Conservation (phyloP, 2,113 vertebrate genomes). For the Channa maculata region DNA sequence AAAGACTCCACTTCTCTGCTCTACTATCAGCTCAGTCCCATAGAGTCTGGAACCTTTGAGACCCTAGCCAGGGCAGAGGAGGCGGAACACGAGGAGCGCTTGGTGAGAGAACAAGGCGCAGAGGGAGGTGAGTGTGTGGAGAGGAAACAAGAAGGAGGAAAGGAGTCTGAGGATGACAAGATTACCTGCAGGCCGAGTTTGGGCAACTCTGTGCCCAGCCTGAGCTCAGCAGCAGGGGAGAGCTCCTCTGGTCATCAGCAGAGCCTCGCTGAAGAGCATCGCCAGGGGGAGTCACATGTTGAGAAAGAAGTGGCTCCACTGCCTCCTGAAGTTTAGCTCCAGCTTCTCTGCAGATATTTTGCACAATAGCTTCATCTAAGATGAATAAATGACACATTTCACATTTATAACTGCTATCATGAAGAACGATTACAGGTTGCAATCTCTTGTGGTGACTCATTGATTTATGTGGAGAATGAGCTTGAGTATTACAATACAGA, state of each 20-base stretch:
- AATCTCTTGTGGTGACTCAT: slow-evolving; percentile 49
- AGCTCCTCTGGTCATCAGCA: slow-evolving; percentile 39
- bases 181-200: slow-evolving; percentile 50
- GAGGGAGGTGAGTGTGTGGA: slow-evolving; percentile 29
- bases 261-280: slow-evolving; percentile 34
- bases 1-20: slow-evolving; percentile 85
- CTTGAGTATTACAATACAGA: slow-evolving; percentile 44
- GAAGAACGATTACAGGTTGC: slow-evolving; percentile 56
- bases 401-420: slow-evolving; percentile 62
- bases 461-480: slow-evolving; percentile 50
- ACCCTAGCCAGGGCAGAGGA: slow-evolving; percentile 64
- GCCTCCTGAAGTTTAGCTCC: slow-evolving; percentile 75
- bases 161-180: slow-evolving; percentile 37
- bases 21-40: slow-evolving; percentile 89
- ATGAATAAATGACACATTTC: slow-evolving; percentile 73
- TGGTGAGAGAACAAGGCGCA: slow-evolving; percentile 8
- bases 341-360: slow-evolving; percentile 83
- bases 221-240: slow-evolving; percentile 38
- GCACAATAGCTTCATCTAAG: slow-evolving; percentile 84
- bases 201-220: slow-evolving; percentile 46
- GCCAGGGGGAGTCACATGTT: slow-evolving; percentile 58
- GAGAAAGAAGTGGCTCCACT: slow-evolving; percentile 65
- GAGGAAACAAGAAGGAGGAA: slow-evolving; percentile 39
- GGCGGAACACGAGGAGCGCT: slow-evolving; percentile 27
- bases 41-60: slow-evolving; percentile 73